These are phyloP conservation scores for Parapristionchus giblindavisi DNA, from an alignment of 2,888 invertebrate species.

Conservation along the genomic window DNA sequence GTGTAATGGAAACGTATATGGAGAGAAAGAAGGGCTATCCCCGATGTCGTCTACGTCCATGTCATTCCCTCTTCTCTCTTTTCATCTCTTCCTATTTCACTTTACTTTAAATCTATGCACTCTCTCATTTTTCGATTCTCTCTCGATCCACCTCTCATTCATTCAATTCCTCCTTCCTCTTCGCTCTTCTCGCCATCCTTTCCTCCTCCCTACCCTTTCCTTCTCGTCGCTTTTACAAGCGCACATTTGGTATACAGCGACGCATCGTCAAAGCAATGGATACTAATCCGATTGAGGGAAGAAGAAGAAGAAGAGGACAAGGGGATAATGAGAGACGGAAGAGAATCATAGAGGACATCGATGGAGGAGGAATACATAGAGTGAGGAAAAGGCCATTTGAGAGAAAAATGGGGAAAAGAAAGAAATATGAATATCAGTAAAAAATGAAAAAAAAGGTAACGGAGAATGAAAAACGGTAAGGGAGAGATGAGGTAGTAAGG, in stretches of 20 bases:
- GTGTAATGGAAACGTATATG: too few species aligned
- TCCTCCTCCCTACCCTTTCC: neutral
- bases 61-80: neutral
- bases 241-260: neutral
- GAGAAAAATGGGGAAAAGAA: neutral
- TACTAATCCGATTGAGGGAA: neutral
- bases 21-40: neutral
- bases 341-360: neutral
- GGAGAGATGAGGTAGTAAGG: neutral
- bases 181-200: neutral
- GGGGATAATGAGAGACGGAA: neutral
- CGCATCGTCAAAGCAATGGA: neutral
- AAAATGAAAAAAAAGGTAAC: neutral
- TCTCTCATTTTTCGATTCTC: neutral
- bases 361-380: neutral
- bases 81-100: conserved; percentile 6
- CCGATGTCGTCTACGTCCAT: conserved; percentile 17
- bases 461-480: neutral
- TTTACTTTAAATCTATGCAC: neutral
- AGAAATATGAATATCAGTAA: too few species aligned
- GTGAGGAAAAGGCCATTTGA: neutral
- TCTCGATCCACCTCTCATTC: conserved; percentile 1
- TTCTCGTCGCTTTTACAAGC: neutral
- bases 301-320: neutral
- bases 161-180: neutral